Percentiles rank a stretch among this genome's conserved stretches.
phyloP scores from a whole-genome alignment of 2,888 invertebrate genomes.

The Parochlus steinenii region DNA sequence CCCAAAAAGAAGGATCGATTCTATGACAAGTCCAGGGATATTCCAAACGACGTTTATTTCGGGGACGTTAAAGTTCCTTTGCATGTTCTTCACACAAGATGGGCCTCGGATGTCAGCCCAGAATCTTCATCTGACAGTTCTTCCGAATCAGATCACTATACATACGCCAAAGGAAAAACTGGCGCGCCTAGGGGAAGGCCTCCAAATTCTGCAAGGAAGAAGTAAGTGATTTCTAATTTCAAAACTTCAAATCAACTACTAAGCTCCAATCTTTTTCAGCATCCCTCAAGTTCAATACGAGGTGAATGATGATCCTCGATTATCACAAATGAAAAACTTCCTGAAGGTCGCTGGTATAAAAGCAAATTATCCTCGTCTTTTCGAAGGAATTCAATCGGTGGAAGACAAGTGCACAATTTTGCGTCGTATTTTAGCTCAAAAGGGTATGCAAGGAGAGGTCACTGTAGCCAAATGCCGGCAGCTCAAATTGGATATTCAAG shows the following conservation, averaged over 20 bases:
- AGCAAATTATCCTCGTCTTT: constrained; percentile 6
- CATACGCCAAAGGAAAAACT: no score
- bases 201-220: no score
- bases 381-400: constrained; percentile 1
- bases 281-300: no score
- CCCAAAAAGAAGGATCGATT: constrained; percentile 7
- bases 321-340: constrained; percentile 1
- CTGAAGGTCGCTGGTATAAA: constrained; percentile 6
- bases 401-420: constrained; percentile 7
- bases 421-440: constrained; percentile 7
- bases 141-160: no score
- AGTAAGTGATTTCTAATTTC: background rate
- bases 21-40: constrained; percentile 8
- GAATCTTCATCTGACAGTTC: no score
- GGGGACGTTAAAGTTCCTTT: constrained; percentile 11
- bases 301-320: constrained; percentile 1
- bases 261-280: no score
- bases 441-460: constrained; percentile 6
- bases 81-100: constrained; percentile 9
- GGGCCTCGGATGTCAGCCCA: constrained; percentile 7
- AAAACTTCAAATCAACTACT: no score
- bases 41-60: constrained; percentile 12
- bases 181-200: no score
- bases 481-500: constrained; percentile 5
- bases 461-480: constrained; percentile 8